A percentile compares a stretch with the other conserved stretches of the same genome.
Conservation (phyloP, 2,113 vertebrate species). For the Misgurnus mizolepis region DNA sequence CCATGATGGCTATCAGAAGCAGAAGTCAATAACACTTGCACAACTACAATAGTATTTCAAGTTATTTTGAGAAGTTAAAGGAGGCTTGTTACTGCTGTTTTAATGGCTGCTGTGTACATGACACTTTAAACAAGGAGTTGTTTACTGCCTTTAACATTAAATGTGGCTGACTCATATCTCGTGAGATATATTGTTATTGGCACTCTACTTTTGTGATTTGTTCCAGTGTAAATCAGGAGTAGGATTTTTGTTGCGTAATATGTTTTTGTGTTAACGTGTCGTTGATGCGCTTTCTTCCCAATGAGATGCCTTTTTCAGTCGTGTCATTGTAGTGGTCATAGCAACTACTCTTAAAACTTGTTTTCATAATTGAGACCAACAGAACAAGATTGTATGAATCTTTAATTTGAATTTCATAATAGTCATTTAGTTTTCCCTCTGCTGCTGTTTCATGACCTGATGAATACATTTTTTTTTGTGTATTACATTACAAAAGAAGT, state of each 20-base stretch:
- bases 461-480: neutral
- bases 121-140: constrained; percentile 2
- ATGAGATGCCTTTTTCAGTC: constrained; percentile 41
- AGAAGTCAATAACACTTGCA: constrained; percentile 4
- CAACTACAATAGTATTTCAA: constrained; percentile 23
- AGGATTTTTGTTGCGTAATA: constrained; percentile 54
- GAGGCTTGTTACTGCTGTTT: constrained; percentile 20
- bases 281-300: constrained; percentile 45
- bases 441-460: neutral
- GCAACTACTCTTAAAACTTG: constrained; percentile 64
- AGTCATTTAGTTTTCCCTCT: neutral
- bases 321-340: constrained; percentile 57
- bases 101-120: constrained; percentile 13
- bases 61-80: constrained; percentile 33
- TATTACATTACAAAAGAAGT: neutral
- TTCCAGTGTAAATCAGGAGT: neutral
- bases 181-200: neutral
- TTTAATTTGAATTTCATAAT: neutral
- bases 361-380: constrained; percentile 53
- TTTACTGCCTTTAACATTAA: neutral
- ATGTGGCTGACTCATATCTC: neutral
- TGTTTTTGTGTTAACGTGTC: constrained; percentile 55
- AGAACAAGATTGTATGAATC: neutral
- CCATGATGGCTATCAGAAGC: neutral
- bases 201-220: neutral